These are phyloP conservation scores for Spodoptera picta DNA, from an alignment of 2,888 invertebrate species.

Conservation along the genomic window DNA sequence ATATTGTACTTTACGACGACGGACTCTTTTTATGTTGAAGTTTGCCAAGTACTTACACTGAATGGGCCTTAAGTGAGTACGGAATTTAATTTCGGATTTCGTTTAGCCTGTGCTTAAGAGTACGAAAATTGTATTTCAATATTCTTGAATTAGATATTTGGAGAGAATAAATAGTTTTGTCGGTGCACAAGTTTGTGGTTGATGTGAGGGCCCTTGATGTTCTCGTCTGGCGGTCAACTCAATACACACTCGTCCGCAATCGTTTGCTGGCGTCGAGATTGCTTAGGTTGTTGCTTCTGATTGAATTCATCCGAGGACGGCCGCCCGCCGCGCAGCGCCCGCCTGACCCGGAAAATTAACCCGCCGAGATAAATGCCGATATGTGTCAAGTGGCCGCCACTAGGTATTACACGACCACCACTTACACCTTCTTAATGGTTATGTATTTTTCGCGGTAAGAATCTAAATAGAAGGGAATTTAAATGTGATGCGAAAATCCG, in stretches of 20 bases:
- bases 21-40: constrained; percentile 56
- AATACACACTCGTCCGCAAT: constrained; percentile 81
- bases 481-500: constrained; percentile 22
- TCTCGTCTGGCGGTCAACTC: constrained; percentile 77
- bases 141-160: constrained; percentile 56
- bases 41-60: constrained; percentile 53
- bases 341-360: constrained; percentile 81
- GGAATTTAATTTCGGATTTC: constrained; percentile 50
- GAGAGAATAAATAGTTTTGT: constrained; percentile 69
- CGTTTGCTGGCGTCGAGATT: constrained; percentile 81
- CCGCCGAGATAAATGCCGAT: constrained; percentile 77
- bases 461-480: constrained; percentile 19
- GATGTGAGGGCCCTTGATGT: constrained; percentile 71
- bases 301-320: constrained; percentile 78
- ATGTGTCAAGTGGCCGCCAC: constrained; percentile 75
- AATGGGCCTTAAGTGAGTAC: constrained; percentile 52
- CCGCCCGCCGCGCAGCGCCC: constrained; percentile 58
- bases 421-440: constrained; percentile 38
- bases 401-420: constrained; percentile 59
- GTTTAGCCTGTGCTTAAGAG: constrained; percentile 27
- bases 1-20: constrained; percentile 62
- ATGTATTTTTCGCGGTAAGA: constrained; percentile 25
- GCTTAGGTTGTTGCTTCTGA: constrained; percentile 85
- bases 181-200: constrained; percentile 65
- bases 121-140: constrained; percentile 58